Evolutionary conservation across 1,140 invertebrate species (phyloP).

Genomic region (Drosophila miranda): DNA sequence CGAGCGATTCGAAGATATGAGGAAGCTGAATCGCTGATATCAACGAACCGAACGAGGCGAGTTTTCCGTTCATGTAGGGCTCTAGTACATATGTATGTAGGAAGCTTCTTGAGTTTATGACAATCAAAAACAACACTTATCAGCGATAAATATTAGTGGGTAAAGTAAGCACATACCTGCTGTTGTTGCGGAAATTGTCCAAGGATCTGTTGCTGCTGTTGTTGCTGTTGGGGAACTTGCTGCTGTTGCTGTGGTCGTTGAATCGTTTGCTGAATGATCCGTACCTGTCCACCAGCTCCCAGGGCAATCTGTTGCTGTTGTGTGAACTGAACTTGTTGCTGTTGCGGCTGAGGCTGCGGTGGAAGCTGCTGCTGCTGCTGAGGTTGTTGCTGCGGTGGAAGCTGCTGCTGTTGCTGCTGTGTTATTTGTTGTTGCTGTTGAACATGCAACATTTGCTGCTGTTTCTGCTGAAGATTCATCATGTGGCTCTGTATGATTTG

Average conservation of each 20-base stretch:
- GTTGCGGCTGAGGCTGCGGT: slow-evolving; percentile 35
- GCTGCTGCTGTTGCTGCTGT: slow-evolving; percentile 39
- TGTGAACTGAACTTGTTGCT: slow-evolving; percentile 68
- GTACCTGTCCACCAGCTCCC: slow-evolving; percentile 66
- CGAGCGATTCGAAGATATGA: too few relatives aligned
- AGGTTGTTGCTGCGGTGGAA: slow-evolving; percentile 20
- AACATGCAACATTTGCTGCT: slow-evolving; percentile 70
- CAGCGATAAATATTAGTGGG: too few relatives aligned
- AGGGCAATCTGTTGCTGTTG: slow-evolving; percentile 67
- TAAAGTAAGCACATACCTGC: slow-evolving; percentile 11
- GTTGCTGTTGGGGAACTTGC: slow-evolving; percentile 45
- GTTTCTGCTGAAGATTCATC: slow-evolving; percentile 76
- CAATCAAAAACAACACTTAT: too few relatives aligned
- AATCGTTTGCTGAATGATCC: slow-evolving; percentile 79
- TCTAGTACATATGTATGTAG: too few relatives aligned
- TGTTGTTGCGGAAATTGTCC: slow-evolving; percentile 61
- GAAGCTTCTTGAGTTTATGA: too few relatives aligned
- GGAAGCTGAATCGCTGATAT: too few relatives aligned
- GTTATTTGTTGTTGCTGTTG: slow-evolving; percentile 55
- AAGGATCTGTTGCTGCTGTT: slow-evolving; percentile 54
- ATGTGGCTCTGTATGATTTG: slow-evolving; percentile 81
- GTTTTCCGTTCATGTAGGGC: too few relatives aligned
- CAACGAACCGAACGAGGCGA: too few relatives aligned
- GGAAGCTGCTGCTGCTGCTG: slow-evolving; percentile 25
- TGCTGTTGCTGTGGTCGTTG: slow-evolving; percentile 57